Conservation (phyloP, 2,888 invertebrate species). For the Zygogramma bicolorata region DNA sequence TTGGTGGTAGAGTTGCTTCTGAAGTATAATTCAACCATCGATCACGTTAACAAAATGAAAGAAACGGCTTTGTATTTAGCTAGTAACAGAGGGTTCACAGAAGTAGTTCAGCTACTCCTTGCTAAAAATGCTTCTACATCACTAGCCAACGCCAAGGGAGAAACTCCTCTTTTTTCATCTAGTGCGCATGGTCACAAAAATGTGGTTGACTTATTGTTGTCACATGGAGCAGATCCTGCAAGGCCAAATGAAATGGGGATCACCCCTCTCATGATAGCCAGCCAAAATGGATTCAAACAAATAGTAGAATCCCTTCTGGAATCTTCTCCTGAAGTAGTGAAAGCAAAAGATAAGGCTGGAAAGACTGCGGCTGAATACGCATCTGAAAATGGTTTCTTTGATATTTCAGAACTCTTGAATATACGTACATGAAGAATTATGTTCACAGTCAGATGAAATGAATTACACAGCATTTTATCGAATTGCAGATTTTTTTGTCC, state of each 20-base stretch:
- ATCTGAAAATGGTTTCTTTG: background rate
- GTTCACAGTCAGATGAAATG: too few relatives aligned
- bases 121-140: conserved; percentile 4
- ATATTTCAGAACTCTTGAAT: background rate
- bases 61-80: background rate
- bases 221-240: background rate
- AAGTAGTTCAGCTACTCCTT: conserved; percentile 18
- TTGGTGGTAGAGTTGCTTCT: background rate
- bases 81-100: background rate
- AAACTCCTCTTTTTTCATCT: conserved; percentile 10
- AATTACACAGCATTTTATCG: too few relatives aligned
- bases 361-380: conserved; percentile 7
- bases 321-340: background rate
- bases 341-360: background rate
- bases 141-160: conserved; percentile 11
- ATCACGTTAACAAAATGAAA: background rate
- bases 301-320: background rate
- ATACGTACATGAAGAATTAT: too few relatives aligned
- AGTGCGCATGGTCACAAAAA: conserved; percentile 6
- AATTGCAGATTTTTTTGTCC: too few relatives aligned
- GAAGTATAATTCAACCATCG: background rate
- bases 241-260: background rate
- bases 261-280: conserved; percentile 1
- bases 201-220: conserved; percentile 4
- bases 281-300: background rate